Evolutionary conservation across 1,140 invertebrate genomes (phyloP), one percentile per base, ranked within the genome.

Genomic region (Drosophila funebris): DNA sequence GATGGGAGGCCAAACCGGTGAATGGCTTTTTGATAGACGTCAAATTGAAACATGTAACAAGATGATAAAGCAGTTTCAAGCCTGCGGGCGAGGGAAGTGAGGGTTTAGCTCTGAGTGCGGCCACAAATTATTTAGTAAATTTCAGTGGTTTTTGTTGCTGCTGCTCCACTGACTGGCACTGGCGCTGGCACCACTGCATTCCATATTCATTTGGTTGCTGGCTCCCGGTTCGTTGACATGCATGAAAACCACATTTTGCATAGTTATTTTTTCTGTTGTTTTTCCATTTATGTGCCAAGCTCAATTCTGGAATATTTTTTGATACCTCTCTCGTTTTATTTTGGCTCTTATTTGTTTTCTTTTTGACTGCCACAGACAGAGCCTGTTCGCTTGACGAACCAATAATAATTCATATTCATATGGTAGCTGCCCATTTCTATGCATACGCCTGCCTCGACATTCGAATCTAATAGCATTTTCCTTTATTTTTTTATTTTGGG

Each of bases 371-470:
- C 16, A 16, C 31, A 33, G 9, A 18, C 37, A 16, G 24, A 20
- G 9, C 39, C 31, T 36, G 33, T 60, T 31, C 60, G 83, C 61
- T 76, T 88, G 76, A 76, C 66, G 66, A 68, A 77, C 87, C 87
- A 90, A 90, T 90, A 87, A 90, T 87, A 90, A 83, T 90, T 90
- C 80, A 74, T 76, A 90, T 87, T 78, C 78, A 75, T 27, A 46
- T 76, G 82, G 53, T 48, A 66, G 70, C 67, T 67, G 72, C 39
- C 58, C 60, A 88, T 88, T 82, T 82, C 75, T 88, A 87, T 88
- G 82, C 66, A 64, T 57, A 44, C 37, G 33, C 14, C 18, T 20
- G 43, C 37, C 44, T 16, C 64, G 76, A 61, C 54, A 69, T 78
- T 56, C 48, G 73, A 56, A 64, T 69, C 77, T 88, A 87, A 78